Evolutionary conservation across 2,113 vertebrate species (phyloP), one percentile per base, ranked within the genome.

Genomic region (Mugil cephalus): DNA sequence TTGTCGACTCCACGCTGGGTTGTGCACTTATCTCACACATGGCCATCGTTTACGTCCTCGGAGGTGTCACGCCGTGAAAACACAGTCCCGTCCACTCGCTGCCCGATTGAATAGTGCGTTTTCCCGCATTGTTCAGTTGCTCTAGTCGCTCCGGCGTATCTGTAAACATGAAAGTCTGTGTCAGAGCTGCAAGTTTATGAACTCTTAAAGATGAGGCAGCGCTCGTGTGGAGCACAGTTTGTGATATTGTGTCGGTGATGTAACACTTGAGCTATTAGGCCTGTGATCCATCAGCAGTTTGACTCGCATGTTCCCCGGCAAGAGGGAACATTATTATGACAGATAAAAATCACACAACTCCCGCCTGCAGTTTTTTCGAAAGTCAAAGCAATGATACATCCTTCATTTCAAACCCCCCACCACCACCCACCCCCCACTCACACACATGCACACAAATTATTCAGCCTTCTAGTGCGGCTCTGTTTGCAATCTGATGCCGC

Each of bases 401-500:
- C 35, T 11, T 2, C 62, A n/a, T 4, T 75, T 35, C 48, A 54
- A 66, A 70, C 53, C 53, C 70, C n/a, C 43, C 8, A 50, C 18
- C 51, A 1, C 59, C 17, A n/a, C 54, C 10, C 18, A 17, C 50
- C 36, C 6, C 4, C 14, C 47, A 12, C 63, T n/a, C 34, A 13
- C 48, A 11, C 48, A 21, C 53, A 34, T 9, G 6, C 65, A 39
- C 56, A 45, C 43, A 73, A 79, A 87, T 77, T 38, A 85, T 85
- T 74, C 80, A 84, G 38, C 74, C 74, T 30, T 51, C 45, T 62
- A 69, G 74, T 87, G 56, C 65, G 69, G 74, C 85, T 79, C 77
- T 79, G 71, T 87, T 87, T 87, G 79, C 74, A 67, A 83, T 87
- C 76, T 79, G 79, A 88, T 83, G 69, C 70, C 69, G 56, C 61